Percentiles rank a stretch among this genome's conserved stretches.
Conservation (phyloP, 2,888 invertebrate genomes). For the Dioctria linearis region DNA sequence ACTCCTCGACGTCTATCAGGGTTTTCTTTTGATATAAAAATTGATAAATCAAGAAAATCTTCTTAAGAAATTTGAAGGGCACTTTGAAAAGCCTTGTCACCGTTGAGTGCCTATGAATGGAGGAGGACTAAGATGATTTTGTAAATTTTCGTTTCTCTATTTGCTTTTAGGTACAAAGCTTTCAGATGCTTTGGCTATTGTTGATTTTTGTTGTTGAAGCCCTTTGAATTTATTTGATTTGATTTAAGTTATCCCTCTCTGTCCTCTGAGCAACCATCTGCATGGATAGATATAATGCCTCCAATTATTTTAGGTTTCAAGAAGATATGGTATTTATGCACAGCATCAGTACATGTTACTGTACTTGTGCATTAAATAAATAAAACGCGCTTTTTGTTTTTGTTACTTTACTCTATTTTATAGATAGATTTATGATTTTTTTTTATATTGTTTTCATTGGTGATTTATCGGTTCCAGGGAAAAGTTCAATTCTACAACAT, state of each 20-base stretch:
- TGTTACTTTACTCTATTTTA: too few species aligned
- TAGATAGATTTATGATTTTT: too few species aligned
- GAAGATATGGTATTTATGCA: too few species aligned
- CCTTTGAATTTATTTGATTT: not conserved
- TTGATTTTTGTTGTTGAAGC: not conserved
- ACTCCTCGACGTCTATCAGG: not conserved
- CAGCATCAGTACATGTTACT: too few species aligned
- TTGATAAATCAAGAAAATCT: slow-evolving; percentile 30
- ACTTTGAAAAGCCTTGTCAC: slow-evolving; percentile 22
- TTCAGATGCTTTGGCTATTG: not conserved
- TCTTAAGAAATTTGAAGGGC: slow-evolving; percentile 3
- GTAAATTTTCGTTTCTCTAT: not conserved
- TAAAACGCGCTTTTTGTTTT: too few species aligned
- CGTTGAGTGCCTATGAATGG: slow-evolving; percentile 9
- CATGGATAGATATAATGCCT: too few species aligned
- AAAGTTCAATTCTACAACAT: too few species aligned
- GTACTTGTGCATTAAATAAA: too few species aligned
- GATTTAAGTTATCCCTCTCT: not conserved
- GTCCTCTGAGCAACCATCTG: too few species aligned
- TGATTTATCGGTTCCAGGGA: too few species aligned
- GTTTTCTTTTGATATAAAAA: slow-evolving; percentile 3
- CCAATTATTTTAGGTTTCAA: too few species aligned
- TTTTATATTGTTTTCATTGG: too few species aligned
- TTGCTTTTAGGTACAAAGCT: not conserved
- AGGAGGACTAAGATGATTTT: slow-evolving; percentile 23